phyloP scores from a whole-genome alignment of 2,113 vertebrate species.

The Vireo altiloquus region DNA sequence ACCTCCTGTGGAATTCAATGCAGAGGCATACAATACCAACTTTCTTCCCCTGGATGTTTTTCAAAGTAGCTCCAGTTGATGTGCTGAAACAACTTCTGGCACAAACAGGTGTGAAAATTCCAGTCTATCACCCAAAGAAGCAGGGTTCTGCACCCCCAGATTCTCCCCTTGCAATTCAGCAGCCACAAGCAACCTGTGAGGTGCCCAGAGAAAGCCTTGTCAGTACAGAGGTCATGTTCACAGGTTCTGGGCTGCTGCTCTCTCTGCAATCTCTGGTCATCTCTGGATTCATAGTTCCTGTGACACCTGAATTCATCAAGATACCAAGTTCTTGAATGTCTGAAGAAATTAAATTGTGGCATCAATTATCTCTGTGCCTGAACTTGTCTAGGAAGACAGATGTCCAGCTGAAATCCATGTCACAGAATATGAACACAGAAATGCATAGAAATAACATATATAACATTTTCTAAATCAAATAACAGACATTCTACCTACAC shows the following conservation, averaged over 20 bases:
- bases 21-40: background rate
- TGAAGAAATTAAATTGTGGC: background rate
- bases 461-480: background rate
- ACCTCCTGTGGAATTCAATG: background rate
- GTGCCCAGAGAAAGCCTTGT: rapidly evolving
- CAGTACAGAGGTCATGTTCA: background rate
- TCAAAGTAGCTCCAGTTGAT: background rate
- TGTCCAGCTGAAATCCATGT: background rate
- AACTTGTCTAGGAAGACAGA: background rate
- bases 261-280: background rate
- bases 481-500: background rate
- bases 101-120: background rate
- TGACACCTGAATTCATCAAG: background rate
- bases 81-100: background rate
- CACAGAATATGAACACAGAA: background rate
- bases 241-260: background rate
- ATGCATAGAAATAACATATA: background rate
- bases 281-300: background rate
- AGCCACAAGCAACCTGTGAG: background rate
- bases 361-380: background rate
- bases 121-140: background rate
- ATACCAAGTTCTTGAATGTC: background rate
- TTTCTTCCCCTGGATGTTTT: background rate
- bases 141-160: background rate
- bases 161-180: background rate